Percentiles rank a stretch among this genome's conserved stretches.
Conservation (phyloP, 2,797 vertebrate species). For the Sebastes itinus region DNA sequence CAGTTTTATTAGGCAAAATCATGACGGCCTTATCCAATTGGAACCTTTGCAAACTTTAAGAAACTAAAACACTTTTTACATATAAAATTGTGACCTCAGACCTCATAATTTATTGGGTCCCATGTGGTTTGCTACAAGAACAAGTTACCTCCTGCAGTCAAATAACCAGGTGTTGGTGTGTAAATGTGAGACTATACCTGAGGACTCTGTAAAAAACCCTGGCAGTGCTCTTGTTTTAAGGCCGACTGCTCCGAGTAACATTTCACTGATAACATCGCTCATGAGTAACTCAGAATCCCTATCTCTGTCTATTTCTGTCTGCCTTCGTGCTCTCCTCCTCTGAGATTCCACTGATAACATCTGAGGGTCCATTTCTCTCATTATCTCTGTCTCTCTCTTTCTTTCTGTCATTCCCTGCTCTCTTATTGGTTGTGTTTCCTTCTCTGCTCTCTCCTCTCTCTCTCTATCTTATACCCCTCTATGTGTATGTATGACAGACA, state of each 20-base stretch:
- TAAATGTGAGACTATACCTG: neutral
- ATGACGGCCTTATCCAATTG: neutral
- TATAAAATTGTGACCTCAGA: neutral
- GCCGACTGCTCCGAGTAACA: conserved; percentile 36
- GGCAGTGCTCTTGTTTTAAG: conserved; percentile 41
- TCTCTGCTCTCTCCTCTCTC: neutral
- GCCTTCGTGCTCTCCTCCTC: conserved; percentile 6
- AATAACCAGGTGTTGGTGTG: neutral
- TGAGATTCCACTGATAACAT: conserved; percentile 32
- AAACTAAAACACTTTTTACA: neutral
- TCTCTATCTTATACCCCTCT: neutral
- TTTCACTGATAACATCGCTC: conserved; percentile 60
- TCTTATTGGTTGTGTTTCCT: neutral
- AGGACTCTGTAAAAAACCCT: conserved; percentile 14
- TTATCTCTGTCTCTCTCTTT: neutral
- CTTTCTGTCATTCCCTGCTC: neutral
- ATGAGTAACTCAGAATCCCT: conserved; percentile 17
- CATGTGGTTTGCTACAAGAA: neutral
- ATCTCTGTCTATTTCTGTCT: conserved; percentile 24
- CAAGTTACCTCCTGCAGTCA: neutral
- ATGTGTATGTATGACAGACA: neutral
- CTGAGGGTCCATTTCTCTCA: neutral
- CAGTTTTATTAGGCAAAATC: neutral
- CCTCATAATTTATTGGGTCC: neutral
- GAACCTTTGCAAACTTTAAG: neutral